Conservation (phyloP, 2,888 invertebrate species). For the Habrosyne pyritoides region DNA sequence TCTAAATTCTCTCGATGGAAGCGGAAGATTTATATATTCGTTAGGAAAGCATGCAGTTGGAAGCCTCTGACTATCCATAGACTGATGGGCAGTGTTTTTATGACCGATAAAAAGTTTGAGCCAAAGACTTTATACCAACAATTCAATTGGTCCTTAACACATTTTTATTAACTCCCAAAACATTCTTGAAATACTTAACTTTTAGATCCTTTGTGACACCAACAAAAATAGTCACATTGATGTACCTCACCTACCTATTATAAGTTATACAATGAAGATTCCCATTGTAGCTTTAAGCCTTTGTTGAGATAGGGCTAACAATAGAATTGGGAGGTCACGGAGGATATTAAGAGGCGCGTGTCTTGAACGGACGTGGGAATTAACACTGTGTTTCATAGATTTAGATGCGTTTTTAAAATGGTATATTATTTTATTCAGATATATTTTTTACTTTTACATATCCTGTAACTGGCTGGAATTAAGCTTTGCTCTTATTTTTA, state of each 20-base stretch:
- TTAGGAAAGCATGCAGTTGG: too few species aligned
- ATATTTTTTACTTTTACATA: too few species aligned
- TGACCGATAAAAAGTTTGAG: too few species aligned
- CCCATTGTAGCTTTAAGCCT: constrained; percentile 6
- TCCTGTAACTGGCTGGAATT: too few species aligned
- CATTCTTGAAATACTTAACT: background rate
- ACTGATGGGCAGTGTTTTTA: too few species aligned
- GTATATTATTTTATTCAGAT: background rate
- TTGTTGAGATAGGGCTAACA: constrained; percentile 6
- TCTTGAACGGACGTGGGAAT: background rate
- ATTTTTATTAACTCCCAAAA: background rate
- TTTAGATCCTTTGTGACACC: background rate
- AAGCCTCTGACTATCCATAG: too few species aligned
- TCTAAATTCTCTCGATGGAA: background rate
- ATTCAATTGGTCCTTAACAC: too few species aligned
- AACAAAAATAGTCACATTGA: background rate
- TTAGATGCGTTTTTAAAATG: background rate
- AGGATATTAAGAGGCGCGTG: constrained; percentile 7
- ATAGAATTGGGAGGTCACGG: constrained; percentile 9
- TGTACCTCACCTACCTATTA: background rate
- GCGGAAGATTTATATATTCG: background rate
- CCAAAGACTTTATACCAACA: too few species aligned
- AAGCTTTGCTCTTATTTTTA: too few species aligned
- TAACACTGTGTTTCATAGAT: background rate
- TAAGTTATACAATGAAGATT: background rate